Conservation (phyloP, 2,888 invertebrate genomes). For the Tenthredo notha region DNA sequence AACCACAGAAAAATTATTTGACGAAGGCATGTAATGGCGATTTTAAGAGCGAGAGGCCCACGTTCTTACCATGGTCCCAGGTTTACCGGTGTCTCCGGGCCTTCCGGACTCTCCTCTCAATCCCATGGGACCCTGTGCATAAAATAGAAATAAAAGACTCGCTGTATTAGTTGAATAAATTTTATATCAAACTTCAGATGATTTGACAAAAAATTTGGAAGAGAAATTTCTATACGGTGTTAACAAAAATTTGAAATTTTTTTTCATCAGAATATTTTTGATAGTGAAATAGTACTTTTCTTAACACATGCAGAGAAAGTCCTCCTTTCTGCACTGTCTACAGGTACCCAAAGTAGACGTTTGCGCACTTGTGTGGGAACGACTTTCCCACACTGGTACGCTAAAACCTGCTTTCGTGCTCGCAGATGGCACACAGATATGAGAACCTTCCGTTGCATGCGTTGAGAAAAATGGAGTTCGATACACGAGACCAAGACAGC, state of each 20-base stretch:
- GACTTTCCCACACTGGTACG: too few species aligned
- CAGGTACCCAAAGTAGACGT: too few species aligned
- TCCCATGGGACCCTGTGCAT: constrained; percentile 88
- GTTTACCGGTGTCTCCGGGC: constrained; percentile 86
- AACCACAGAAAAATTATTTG: constrained; percentile 65
- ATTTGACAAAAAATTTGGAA: background rate
- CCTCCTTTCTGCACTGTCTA: too few species aligned
- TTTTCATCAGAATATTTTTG: too few species aligned
- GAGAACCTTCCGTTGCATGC: too few species aligned
- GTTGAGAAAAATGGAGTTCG: too few species aligned
- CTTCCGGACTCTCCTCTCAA: constrained; percentile 88
- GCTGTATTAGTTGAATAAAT: background rate
- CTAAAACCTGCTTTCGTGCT: too few species aligned
- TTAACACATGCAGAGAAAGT: too few species aligned
- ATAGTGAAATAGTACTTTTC: too few species aligned
- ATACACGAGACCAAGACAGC: too few species aligned
- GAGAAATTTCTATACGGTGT: background rate
- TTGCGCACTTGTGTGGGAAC: too few species aligned
- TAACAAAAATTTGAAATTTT: background rate
- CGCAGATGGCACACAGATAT: too few species aligned
- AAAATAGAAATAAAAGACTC: background rate
- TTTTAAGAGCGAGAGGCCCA: constrained; percentile 75
- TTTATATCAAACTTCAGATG: constrained; percentile 53
- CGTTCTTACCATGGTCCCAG: constrained; percentile 89
- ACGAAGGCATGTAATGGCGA: constrained; percentile 73